These are phyloP conservation scores for Pegoplata infirma DNA, from an alignment of 2,888 invertebrate species.

Conservation along the genomic window DNA sequence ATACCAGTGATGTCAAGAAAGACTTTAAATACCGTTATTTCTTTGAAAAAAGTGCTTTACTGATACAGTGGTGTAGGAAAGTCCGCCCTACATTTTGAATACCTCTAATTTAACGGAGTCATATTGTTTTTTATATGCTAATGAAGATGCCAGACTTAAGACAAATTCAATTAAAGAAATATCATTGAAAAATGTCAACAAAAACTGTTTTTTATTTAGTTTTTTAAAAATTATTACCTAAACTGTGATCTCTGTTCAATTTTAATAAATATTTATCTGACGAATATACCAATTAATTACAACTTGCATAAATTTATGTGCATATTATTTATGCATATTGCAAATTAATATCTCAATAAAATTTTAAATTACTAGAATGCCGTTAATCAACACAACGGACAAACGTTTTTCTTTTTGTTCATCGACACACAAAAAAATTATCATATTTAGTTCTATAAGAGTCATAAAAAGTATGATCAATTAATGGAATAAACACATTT, in stretches of 20 bases:
- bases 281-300: slow-evolving; percentile 20
- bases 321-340: background rate
- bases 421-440: background rate
- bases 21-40: too few species aligned
- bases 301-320: slow-evolving; percentile 28
- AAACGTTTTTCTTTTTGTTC: slow-evolving; percentile 2
- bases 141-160: background rate
- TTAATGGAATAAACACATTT: background rate
- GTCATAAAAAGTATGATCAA: background rate
- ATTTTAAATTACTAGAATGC: slow-evolving; percentile 16
- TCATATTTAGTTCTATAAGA: background rate
- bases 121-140: background rate
- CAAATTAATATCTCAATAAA: slow-evolving; percentile 31
- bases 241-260: background rate
- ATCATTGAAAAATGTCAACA: background rate
- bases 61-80: too few species aligned
- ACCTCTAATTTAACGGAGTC: background rate
- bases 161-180: background rate
- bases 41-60: too few species aligned
- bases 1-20: too few species aligned
- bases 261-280: slow-evolving; percentile 7
- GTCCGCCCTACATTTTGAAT: too few species aligned
- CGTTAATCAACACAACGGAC: slow-evolving; percentile 41
- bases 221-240: background rate
- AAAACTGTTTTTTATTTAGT: background rate